Evolutionary conservation across 2,888 invertebrate species (phyloP).

Genomic region (Epistrophe grossulariae): DNA sequence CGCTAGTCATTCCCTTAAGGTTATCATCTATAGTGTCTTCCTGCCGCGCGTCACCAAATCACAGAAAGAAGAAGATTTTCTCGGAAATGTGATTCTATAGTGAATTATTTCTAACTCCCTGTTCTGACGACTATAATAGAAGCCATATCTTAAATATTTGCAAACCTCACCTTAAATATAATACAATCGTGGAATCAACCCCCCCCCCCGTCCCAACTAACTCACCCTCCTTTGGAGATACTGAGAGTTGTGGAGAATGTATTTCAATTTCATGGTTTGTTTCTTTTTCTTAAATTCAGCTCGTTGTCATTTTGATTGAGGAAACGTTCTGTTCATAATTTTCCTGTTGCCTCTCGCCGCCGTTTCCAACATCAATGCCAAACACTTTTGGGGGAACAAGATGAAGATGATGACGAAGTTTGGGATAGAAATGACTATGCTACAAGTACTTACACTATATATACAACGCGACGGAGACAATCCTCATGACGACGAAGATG

Average conservation of each 20-base stretch:
- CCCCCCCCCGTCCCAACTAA: neutral
- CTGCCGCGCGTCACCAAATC: conserved; percentile 36
- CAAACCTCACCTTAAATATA: conserved; percentile 13
- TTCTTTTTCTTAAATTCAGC: conserved; percentile 73
- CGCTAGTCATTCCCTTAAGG: conserved; percentile 27
- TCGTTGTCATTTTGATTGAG: conserved; percentile 73
- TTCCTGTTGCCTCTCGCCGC: conserved; percentile 40
- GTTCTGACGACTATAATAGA: neutral
- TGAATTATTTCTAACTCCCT: conserved; percentile 50
- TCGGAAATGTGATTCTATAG: conserved; percentile 52
- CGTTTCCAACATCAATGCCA: neutral
- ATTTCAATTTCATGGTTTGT: conserved; percentile 76
- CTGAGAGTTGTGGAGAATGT: conserved; percentile 51
- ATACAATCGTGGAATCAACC: neutral
- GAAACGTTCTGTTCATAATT: conserved; percentile 74
- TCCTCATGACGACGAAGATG: conserved; percentile 32
- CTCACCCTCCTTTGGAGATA: neutral
- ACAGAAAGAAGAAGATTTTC: conserved; percentile 36
- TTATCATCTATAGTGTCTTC: conserved; percentile 28
- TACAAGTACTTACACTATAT: too few relatives aligned
- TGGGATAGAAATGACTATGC: conserved; percentile 34
- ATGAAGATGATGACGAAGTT: conserved; percentile 22
- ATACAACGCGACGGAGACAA: neutral
- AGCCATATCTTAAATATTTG: neutral
- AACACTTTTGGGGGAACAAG: neutral